A percentile compares a stretch with the other conserved stretches of the same genome.
Evolutionary conservation across 1,140 invertebrate species (phyloP).

Genomic region (Sycophaga agraensis): DNA sequence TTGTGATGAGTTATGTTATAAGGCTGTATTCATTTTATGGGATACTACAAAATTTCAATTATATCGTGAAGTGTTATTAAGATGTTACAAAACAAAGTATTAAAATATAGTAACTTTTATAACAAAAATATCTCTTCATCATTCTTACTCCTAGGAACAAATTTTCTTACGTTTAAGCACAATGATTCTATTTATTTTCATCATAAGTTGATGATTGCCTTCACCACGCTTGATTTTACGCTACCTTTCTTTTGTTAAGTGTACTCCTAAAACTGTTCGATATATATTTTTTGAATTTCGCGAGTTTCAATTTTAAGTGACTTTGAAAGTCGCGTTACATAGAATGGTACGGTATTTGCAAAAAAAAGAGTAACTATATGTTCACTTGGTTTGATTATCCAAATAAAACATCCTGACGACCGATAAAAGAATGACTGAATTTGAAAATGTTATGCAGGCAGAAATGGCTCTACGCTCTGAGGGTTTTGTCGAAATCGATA

Average conservation of each 20-base stretch:
- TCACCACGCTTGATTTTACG: no score
- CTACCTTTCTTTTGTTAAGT: no score
- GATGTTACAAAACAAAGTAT: conserved; percentile 27
- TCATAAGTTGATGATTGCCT: no score
- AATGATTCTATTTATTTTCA: conserved; percentile 6
- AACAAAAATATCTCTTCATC: conserved; percentile 20
- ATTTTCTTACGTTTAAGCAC: conserved; percentile 3
- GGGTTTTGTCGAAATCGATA: conserved; percentile 89
- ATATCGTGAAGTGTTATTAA: conserved; percentile 28
- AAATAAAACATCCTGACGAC: no score
- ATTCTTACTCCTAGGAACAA: conserved; percentile 28
- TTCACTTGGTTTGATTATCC: no score
- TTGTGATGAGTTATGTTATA: conserved; percentile 30
- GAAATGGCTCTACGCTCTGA: conserved; percentile 92
- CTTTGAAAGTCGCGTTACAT: no score
- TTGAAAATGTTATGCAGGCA: conserved; percentile 66
- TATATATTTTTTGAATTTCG: no score
- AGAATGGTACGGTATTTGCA: no score
- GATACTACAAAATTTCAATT: conserved; percentile 24
- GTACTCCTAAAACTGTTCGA: no score
- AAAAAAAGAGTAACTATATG: no score
- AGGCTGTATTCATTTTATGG: conserved; percentile 28
- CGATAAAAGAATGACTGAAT: neutral
- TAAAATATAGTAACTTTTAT: conserved; percentile 31
- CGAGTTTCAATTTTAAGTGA: no score